A percentile compares a stretch with the other conserved stretches of the same genome.
Conservation (phyloP, 2,797 vertebrate genomes). For the Falco cherrug region DNA sequence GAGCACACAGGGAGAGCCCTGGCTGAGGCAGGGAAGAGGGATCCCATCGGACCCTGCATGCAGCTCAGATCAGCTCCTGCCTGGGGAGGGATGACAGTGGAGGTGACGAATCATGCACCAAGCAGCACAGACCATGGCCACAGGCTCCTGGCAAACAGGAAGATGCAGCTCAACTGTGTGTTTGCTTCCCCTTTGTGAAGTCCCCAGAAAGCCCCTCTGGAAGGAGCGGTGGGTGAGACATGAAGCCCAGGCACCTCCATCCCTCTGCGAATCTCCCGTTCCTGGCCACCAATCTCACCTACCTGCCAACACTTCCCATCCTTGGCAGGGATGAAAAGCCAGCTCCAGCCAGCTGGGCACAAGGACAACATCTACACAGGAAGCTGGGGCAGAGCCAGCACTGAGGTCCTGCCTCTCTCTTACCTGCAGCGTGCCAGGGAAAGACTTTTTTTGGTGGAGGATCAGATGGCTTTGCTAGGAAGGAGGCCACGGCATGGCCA, state of each 20-base stretch:
- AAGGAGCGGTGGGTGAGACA: neutral
- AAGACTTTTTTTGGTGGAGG: neutral
- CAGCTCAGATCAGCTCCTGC: neutral
- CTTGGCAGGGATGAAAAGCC: neutral
- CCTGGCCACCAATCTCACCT: neutral
- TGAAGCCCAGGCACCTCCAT: neutral
- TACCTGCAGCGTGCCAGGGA: neutral
- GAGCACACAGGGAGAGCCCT: neutral
- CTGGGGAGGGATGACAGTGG: neutral
- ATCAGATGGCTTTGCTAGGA: neutral
- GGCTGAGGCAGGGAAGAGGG: neutral
- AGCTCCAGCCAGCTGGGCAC: fast-evolving
- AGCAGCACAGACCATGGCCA: fast-evolving
- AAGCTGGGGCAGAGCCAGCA: neutral
- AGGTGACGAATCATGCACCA: neutral
- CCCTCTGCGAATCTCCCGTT: neutral
- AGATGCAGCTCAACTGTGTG: fast-evolving
- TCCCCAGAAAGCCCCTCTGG: neutral
- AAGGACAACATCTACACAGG: neutral
- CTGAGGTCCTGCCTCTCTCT: neutral
- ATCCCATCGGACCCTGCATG: fast-evolving
- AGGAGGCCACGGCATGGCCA: neutral
- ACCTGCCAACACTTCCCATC: neutral
- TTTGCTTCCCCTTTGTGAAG: neutral
- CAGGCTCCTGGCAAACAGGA: fast-evolving